phyloP scores from a whole-genome alignment of 1,140 invertebrate genomes.

The Lanistes nyassanus region DNA sequence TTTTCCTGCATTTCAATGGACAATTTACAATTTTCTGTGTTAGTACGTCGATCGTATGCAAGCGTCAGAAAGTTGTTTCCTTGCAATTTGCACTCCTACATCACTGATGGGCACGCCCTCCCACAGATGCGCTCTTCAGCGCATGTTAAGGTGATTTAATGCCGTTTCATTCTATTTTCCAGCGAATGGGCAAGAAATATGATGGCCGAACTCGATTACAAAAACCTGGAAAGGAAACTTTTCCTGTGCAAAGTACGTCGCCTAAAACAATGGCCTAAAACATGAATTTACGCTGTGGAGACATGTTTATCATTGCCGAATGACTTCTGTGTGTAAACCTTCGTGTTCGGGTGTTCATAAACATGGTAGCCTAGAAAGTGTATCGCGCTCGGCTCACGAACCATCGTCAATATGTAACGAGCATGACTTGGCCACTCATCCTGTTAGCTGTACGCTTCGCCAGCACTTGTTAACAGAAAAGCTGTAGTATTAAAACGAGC shows the following conservation, averaged over 20 bases:
- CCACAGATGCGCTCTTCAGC: neutral
- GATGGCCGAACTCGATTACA: constrained; percentile 57
- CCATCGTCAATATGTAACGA: neutral
- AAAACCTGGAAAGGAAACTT: constrained; percentile 58
- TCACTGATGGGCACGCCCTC: neutral
- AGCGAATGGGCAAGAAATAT: constrained; percentile 60
- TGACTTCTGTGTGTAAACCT: too few species aligned
- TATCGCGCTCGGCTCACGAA: neutral
- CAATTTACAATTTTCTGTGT: too few species aligned
- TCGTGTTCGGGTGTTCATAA: too few species aligned
- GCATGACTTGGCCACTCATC: neutral
- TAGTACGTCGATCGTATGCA: too few species aligned
- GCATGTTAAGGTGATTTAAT: neutral
- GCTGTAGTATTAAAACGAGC: neutral
- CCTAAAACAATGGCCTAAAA: too few species aligned
- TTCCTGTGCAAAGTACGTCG: constrained; percentile 60
- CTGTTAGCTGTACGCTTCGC: neutral
- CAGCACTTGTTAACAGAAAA: neutral
- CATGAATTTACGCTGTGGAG: too few species aligned
- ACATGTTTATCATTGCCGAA: too few species aligned
- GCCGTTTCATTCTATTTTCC: constrained; percentile 17
- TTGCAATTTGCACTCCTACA: too few species aligned
- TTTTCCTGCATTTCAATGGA: too few species aligned
- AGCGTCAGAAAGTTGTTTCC: too few species aligned
- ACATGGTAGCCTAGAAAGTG: too few species aligned